phyloP scores from a whole-genome alignment of 2,797 vertebrate genomes.

The Bufotes viridis region DNA sequence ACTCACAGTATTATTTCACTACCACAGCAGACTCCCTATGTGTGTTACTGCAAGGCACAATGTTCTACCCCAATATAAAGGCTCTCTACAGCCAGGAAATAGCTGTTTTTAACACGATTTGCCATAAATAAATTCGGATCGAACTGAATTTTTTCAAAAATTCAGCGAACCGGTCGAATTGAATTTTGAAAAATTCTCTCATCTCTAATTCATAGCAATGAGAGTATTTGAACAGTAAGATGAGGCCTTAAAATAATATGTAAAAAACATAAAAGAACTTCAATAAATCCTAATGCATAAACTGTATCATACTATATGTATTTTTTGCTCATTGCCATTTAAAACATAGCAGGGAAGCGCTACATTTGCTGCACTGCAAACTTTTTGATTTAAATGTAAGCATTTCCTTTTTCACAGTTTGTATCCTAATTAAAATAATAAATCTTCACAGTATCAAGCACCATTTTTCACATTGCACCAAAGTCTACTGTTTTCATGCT shows the following conservation, averaged over 20 bases:
- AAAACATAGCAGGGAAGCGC: slow-evolving; percentile 39
- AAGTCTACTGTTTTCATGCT: slow-evolving; percentile 49
- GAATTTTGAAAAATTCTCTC: too few relatives aligned
- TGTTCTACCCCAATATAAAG: too few relatives aligned
- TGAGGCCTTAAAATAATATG: not conserved
- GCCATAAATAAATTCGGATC: too few relatives aligned
- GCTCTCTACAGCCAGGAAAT: too few relatives aligned
- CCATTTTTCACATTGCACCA: slow-evolving; percentile 37
- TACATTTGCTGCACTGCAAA: slow-evolving; percentile 36
- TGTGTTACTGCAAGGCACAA: too few relatives aligned
- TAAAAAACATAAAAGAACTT: slow-evolving; percentile 26
- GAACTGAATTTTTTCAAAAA: too few relatives aligned
- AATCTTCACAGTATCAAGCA: slow-evolving; percentile 40
- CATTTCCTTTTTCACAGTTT: slow-evolving; percentile 54
- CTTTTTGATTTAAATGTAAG: slow-evolving; percentile 47
- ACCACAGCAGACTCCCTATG: too few relatives aligned
- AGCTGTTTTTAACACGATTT: too few relatives aligned
- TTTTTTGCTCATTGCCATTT: slow-evolving; percentile 22
- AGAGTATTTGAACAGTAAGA: not conserved
- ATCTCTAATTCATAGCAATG: too few relatives aligned
- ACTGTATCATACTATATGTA: slow-evolving; percentile 38
- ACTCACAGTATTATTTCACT: too few relatives aligned
- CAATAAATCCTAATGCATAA: slow-evolving; percentile 36
- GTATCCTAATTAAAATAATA: slow-evolving; percentile 59
- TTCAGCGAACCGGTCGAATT: too few relatives aligned